Percentiles rank a stretch among this genome's conserved stretches.
Evolutionary conservation across 2,797 vertebrate genomes (phyloP).

Genomic region (Podarcis siculus): DNA sequence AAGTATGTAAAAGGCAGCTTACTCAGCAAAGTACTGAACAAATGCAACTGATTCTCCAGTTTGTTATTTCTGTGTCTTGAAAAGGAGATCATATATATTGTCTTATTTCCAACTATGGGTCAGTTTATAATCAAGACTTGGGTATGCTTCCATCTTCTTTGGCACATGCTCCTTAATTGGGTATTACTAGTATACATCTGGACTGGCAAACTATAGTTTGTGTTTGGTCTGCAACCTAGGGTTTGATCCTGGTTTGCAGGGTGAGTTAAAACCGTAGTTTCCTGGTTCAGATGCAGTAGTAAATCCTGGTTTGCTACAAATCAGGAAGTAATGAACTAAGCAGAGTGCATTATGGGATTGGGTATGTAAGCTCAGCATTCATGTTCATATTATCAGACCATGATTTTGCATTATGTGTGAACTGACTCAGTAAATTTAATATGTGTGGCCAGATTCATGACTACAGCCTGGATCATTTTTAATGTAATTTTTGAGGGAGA

Average conservation of each 20-base stretch:
- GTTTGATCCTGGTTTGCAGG: background rate
- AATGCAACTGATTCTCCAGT: background rate
- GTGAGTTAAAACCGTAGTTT: background rate
- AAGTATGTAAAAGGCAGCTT: background rate
- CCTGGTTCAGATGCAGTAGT: background rate
- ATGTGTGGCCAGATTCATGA: too few species aligned
- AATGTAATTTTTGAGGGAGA: background rate
- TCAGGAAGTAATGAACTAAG: background rate
- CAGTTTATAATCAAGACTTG: background rate
- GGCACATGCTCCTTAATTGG: background rate
- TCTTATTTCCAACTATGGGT: background rate
- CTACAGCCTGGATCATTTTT: background rate
- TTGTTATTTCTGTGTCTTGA: background rate
- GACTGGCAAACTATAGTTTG: background rate
- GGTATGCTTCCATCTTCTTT: background rate
- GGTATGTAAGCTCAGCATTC: background rate
- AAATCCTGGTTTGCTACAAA: background rate
- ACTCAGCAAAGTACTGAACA: background rate
- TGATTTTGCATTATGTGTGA: background rate
- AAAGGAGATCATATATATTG: background rate
- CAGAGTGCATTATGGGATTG: background rate
- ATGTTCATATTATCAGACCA: background rate
- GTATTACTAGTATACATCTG: background rate
- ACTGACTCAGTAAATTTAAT: background rate
- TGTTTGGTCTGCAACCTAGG: background rate